A percentile compares a stretch with the other conserved stretches of the same genome.
Evolutionary conservation across 2,888 invertebrate genomes (phyloP).

Genomic region (Epinotia ramella): DNA sequence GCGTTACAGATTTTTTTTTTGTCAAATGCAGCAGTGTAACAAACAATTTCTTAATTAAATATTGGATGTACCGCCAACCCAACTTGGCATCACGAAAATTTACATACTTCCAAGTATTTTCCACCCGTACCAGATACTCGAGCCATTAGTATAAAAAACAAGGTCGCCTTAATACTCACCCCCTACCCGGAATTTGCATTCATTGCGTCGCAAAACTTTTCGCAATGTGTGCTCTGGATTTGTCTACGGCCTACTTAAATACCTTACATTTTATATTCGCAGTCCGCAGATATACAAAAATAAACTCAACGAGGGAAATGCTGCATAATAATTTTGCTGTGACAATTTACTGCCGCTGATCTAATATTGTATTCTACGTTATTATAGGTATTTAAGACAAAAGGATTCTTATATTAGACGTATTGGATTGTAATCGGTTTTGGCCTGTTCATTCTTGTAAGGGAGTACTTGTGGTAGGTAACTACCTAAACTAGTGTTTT

Average conservation of each 20-base stretch:
- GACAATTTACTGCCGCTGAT: not conserved
- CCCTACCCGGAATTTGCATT: slow-evolving; percentile 48
- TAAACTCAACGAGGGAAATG: slow-evolving; percentile 21
- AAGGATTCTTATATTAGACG: too few species aligned
- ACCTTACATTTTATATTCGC: slow-evolving; percentile 39
- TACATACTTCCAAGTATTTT: slow-evolving; percentile 17
- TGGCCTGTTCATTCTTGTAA: too few species aligned
- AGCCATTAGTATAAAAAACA: slow-evolving; percentile 44
- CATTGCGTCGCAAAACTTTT: slow-evolving; percentile 47
- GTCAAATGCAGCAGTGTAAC: not conserved
- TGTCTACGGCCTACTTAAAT: slow-evolving; percentile 44
- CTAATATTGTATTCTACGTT: not conserved
- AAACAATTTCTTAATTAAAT: not conserved
- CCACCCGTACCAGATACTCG: slow-evolving; percentile 28
- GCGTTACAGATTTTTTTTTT: not conserved
- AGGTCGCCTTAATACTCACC: slow-evolving; percentile 37
- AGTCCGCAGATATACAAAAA: slow-evolving; percentile 19
- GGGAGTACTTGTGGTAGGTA: too few species aligned
- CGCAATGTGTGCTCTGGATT: slow-evolving; percentile 47
- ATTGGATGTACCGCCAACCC: not conserved
- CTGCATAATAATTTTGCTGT: not conserved
- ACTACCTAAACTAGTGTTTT: too few species aligned
- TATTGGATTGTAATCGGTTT: too few species aligned
- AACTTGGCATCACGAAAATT: slow-evolving; percentile 17
- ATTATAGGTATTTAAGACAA: not conserved